A percentile compares a stretch with the other conserved stretches of the same genome.
Evolutionary conservation across 2,888 invertebrate species (phyloP).

Genomic region (Acrobasis suavella): DNA sequence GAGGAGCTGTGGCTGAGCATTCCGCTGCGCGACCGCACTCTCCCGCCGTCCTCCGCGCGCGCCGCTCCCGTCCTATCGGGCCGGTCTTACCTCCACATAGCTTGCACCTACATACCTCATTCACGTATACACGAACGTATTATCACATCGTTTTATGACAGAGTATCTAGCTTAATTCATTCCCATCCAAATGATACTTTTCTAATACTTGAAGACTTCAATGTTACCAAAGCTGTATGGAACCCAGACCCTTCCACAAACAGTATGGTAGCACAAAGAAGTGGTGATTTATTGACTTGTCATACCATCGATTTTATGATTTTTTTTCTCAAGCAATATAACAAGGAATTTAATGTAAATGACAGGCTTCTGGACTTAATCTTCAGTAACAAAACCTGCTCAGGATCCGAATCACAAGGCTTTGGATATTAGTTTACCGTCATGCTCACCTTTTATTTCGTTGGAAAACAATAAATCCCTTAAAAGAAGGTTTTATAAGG

Average conservation of each 20-base stretch:
- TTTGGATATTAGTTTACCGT: not conserved
- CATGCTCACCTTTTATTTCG: not conserved
- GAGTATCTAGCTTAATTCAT: not conserved
- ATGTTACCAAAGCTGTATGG: not conserved
- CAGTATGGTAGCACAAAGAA: not conserved
- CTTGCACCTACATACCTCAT: conserved; percentile 9
- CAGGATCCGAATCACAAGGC: not conserved
- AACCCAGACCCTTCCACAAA: not conserved
- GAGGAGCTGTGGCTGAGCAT: conserved; percentile 17
- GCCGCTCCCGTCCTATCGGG: not conserved
- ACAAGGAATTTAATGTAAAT: not conserved
- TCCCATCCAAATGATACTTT: not conserved
- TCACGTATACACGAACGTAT: conserved; percentile 70
- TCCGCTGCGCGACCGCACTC: conserved; percentile 11
- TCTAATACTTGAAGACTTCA: not conserved
- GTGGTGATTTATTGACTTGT: not conserved
- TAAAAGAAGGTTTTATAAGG: not conserved
- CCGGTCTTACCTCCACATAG: not conserved
- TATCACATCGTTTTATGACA: not conserved
- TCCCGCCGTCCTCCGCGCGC: not conserved
- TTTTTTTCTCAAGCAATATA: not conserved
- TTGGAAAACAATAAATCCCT: not conserved
- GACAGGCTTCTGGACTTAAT: not conserved
- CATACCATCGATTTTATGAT: conserved; percentile 1
- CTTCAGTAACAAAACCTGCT: not conserved